Base-by-base conservation (phyloP, 2,797 vertebrate species). In the Sternarchorhynchus goeldii region DNA sequence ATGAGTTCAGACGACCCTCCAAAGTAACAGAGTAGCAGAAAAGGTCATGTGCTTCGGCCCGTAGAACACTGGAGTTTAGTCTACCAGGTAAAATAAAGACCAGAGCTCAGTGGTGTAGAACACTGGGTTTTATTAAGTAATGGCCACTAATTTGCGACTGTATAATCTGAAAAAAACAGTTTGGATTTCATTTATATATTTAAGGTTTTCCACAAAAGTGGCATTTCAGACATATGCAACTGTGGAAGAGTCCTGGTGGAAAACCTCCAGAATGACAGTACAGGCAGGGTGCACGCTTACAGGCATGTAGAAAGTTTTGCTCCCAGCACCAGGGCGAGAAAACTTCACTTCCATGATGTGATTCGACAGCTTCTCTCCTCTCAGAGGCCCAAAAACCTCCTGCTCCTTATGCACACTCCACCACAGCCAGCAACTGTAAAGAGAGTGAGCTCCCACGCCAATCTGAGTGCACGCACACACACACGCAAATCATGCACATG, bases 171-270 rank as follows among this genome's bases (percentile, higher is more conserved):
- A 10, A 32, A 8, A 31, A 25, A 25, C 25, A 25, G 25, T 25
- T 25, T 25, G 25, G 25, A 25, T 25, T 25, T 50, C 45, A 50
- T 12, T 50, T 50, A 50, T 78, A 60, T 71, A n/a, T 55, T 57
- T 71, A 5, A 56, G 53, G 4, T 16, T 64, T 62, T 31, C 32
- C 29, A 41, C 6, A 21, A 59, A 50, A 55, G 20, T 14, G 45
- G 70, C 63, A 71, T 55, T 56, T 50, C n/a, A 64, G 59, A 56
- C 6, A 2, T 72, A 72, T 71, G 67, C 56, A 31, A n/a, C 41
- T 8, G 41, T 45, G 41, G 41, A 45, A 45, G 41, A 10, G 41
- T 45, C 50, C 29, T 29, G 36, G 34, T 4, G 75, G 75, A 57
- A 62, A 69, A 55, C 36, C 36, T 39, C 36, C 36, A 71, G 58